Conservation (phyloP, 2,888 invertebrate genomes). For the Drosophila suboccidentalis region DNA sequence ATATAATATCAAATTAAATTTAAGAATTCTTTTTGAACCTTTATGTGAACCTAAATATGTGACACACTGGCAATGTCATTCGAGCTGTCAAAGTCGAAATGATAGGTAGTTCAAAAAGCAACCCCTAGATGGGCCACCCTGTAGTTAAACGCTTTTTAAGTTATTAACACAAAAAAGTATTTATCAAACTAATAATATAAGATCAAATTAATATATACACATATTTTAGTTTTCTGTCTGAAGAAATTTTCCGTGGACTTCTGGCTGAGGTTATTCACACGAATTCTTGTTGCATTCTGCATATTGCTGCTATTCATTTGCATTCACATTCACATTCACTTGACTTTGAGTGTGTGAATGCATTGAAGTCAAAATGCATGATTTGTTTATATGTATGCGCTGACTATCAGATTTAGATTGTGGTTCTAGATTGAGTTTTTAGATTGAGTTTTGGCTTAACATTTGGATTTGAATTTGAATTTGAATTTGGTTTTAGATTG, state of each 20-base stretch:
- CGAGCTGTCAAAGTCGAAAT: too few relatives aligned
- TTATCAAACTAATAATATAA: neutral
- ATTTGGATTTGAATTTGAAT: slow-evolving; percentile 19
- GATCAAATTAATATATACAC: neutral
- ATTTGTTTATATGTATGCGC: slow-evolving; percentile 17
- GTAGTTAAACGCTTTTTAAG: too few relatives aligned
- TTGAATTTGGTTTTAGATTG: slow-evolving; percentile 4
- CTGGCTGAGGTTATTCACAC: slow-evolving; percentile 42
- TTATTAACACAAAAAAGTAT: too few relatives aligned
- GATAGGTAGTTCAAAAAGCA: too few relatives aligned
- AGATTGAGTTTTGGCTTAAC: slow-evolving; percentile 13
- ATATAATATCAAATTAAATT: too few relatives aligned
- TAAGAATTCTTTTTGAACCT: neutral
- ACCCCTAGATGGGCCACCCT: too few relatives aligned
- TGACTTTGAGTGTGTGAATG: slow-evolving; percentile 27
- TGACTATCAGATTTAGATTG: slow-evolving; percentile 26
- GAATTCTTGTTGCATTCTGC: slow-evolving; percentile 23
- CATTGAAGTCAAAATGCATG: slow-evolving; percentile 30
- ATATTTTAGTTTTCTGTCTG: neutral
- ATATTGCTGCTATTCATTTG: slow-evolving; percentile 17
- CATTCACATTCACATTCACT: slow-evolving; percentile 29
- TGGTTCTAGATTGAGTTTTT: slow-evolving; percentile 7
- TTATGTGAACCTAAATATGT: too few relatives aligned
- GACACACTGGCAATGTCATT: too few relatives aligned
- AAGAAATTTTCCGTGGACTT: neutral